phyloP scores from a whole-genome alignment of 2,888 invertebrate genomes.

The Drosophila anomalata region DNA sequence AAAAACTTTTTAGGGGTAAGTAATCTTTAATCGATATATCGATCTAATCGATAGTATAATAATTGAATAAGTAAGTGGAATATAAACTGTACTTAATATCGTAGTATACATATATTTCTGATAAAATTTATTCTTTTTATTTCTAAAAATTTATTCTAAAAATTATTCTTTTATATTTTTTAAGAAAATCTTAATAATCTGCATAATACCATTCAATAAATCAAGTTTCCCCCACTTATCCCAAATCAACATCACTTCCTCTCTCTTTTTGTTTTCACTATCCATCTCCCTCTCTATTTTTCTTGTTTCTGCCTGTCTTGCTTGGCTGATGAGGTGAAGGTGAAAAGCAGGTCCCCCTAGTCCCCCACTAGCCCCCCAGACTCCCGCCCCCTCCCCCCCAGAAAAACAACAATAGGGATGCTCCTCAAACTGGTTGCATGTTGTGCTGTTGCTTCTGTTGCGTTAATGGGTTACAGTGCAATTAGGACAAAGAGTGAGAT shows the following conservation, averaged over 20 bases:
- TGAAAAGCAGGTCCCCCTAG: constrained; percentile 54
- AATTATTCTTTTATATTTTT: too few relatives aligned
- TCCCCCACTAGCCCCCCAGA: neutral
- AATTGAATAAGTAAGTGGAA: too few relatives aligned
- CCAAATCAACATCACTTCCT: constrained; percentile 7
- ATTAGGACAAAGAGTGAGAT: constrained; percentile 65
- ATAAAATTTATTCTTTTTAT: too few relatives aligned
- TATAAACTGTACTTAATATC: too few relatives aligned
- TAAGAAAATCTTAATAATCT: neutral
- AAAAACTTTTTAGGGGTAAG: too few relatives aligned
- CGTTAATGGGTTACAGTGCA: constrained; percentile 77
- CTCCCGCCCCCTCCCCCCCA: neutral
- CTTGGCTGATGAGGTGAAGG: constrained; percentile 67
- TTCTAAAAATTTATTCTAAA: too few relatives aligned
- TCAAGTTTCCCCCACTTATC: neutral
- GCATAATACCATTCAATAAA: neutral
- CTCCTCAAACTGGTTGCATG: constrained; percentile 52
- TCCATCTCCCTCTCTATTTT: constrained; percentile 36
- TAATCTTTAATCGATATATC: too few relatives aligned
- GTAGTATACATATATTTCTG: too few relatives aligned
- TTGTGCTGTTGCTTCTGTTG: constrained; percentile 41
- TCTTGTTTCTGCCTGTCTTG: constrained; percentile 21
- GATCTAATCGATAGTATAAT: too few relatives aligned
- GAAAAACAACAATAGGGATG: constrained; percentile 50
- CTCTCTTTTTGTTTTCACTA: constrained; percentile 21